A percentile compares a stretch with the other conserved stretches of the same genome.
phyloP scores from a whole-genome alignment of 2,113 vertebrate species.

The Anseranas semipalmata region DNA sequence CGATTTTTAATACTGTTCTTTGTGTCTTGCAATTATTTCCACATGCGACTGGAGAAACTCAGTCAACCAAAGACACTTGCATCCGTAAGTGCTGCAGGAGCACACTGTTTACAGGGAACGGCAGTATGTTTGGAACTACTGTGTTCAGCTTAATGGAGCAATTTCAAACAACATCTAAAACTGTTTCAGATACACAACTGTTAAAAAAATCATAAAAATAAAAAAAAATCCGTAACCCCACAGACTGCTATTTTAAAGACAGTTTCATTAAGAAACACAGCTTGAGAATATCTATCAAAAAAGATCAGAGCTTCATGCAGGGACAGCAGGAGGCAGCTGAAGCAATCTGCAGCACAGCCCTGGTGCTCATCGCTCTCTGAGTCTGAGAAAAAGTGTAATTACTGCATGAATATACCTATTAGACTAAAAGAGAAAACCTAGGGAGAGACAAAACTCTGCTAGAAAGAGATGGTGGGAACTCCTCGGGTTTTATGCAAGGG shows the following conservation, averaged over 20 bases:
- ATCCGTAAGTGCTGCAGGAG: neutral
- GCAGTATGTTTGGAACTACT: neutral
- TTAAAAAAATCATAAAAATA: neutral
- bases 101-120: neutral
- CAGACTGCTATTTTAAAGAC: neutral
- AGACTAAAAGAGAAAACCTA: neutral
- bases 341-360: constrained; percentile 41
- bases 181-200: neutral
- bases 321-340: constrained; percentile 33
- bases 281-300: neutral
- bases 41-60: neutral
- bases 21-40: neutral
- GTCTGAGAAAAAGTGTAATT: neutral
- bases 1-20: neutral
- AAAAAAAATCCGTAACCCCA: neutral
- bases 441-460: neutral
- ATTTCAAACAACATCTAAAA: neutral
- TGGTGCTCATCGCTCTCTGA: neutral
- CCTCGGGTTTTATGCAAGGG: neutral
- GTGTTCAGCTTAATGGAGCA: neutral
- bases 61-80: neutral
- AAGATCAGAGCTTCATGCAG: neutral
- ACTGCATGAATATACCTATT: neutral
- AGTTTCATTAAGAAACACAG: constrained; percentile 29
- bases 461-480: neutral